Evolutionary conservation across 1,140 invertebrate genomes (phyloP).

Genomic region (Brachionus rotundiformis): DNA sequence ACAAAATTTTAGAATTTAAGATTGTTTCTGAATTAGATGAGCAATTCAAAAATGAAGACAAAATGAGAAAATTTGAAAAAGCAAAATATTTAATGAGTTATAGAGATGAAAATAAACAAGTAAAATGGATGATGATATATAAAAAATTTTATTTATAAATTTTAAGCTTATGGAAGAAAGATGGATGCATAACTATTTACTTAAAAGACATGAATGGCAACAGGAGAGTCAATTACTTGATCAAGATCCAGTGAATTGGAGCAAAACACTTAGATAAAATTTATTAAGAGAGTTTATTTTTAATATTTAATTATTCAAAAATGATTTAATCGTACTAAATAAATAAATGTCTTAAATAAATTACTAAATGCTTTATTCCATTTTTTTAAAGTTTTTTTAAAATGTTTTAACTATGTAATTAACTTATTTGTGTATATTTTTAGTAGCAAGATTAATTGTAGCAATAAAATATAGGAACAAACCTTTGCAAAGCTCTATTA

Average conservation of each 20-base stretch:
- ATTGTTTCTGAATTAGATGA: constrained; percentile 26
- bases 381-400: too few species aligned
- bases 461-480: too few species aligned
- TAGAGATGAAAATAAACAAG: constrained; percentile 21
- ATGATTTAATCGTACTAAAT: not conserved
- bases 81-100: constrained; percentile 8
- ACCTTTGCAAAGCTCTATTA: too few species aligned
- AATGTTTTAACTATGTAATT: too few species aligned
- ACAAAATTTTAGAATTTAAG: constrained; percentile 32
- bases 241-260: constrained; percentile 51
- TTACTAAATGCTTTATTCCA: not conserved
- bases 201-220: constrained; percentile 50
- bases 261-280: constrained; percentile 50
- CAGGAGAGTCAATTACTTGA: constrained; percentile 35
- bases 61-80: not conserved
- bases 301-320: not conserved
- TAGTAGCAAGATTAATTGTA: too few species aligned
- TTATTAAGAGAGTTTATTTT: not conserved
- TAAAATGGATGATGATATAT: not conserved
- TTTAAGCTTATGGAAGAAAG: constrained; percentile 51
- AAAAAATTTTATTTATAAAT: too few species aligned
- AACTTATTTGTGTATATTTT: too few species aligned
- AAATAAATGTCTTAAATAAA: not conserved
- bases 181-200: constrained; percentile 40
- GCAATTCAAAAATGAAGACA: constrained; percentile 35